Base-by-base conservation (phyloP, 2,888 invertebrate genomes). In the Drosophila neutralis region DNA sequence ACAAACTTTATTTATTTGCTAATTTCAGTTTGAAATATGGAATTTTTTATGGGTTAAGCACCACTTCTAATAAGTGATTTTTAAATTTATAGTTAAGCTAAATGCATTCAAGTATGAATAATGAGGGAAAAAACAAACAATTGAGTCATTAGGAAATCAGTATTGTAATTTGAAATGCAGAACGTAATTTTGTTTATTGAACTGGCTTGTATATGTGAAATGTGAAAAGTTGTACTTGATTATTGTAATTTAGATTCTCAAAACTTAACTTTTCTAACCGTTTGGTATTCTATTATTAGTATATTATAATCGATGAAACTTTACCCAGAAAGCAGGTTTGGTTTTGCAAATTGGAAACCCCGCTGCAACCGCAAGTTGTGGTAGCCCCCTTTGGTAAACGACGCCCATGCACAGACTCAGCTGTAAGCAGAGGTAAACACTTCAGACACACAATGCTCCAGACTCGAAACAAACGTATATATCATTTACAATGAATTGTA, bases 381-480 rank as follows among this genome's bases (percentile, higher is more conserved):
- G 15, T 10, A n/a, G 5, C 24, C 35, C 51, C 58, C 36, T 8
- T 38, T 45, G 45, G 18, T 36, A 38, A 21, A n/a, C 15, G 31
- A 45, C 71, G 31, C 36, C 52, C 51, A 56, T 72, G 62, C 42
- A 33, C 15, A 29, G 27, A 51, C n/a, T 29, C 31, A 49, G 13
- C 49, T 62, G 7, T 38, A 45, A 21, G 21, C 42, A 21, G 24
- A 8, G 42, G 67, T 51, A 76, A 76, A 69, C 76, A 79, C 70
- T 76, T 73, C 51, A 79, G 53, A 42, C 42, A 60, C 53, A 66
- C 31, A 61, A 38, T 72, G 76, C 62, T 76, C 76, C 72, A 66
- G 76, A 69, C 73, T 53, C 52, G 45, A 68, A 70, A 42, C 57
- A 42, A 31, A 42, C 42, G 24, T 40, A 53, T 52, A 60, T 58